Evolutionary conservation across 1,140 invertebrate species (phyloP), one percentile per base, ranked within the genome.

Genomic region (Maniola jurtina): DNA sequence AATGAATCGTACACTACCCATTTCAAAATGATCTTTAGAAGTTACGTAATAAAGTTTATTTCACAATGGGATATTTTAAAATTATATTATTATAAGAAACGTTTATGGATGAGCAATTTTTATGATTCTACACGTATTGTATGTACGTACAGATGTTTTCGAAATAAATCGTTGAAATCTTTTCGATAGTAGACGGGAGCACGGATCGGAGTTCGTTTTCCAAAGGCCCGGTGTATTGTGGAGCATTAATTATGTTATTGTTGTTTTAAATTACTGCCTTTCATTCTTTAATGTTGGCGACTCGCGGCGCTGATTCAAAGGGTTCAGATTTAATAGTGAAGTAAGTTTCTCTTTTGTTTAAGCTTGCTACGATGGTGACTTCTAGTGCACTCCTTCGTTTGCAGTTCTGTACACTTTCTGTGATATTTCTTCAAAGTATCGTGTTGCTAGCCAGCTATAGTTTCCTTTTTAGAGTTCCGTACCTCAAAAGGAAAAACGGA

Each of bases 91-190:
- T 85, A 81, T 83, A 86, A 83, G 77, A 76, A 77, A 71, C 63
- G 79, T 84, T 86, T 86, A 87, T 86, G 87, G 85, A 84, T 88
- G 87, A 83, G 82, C 79, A 87, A 87, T 87, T 89, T 88, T 89
- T 86, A 89, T 84, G 79, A 86, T 88, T 82, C 77, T 81, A 72
- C 78, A 68, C 65, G 74, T 75, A 81, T 81, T 84, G 77, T 80
- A 66, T 54, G 78, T 45, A 45, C 13, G 42, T 81, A 82, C 81
- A 83, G 84, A 86, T 86, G 84, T 84, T 80, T 75, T 72, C 76
- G 72, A 62, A 75, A 76, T 83, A 81, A 80, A 83, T 77, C 74
- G 77, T 83, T 79, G 74, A 85, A 84, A 80, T 81, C 81, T 86
- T 78, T 76, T 77, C 57, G 67, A 66, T 75, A 61, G 63, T 73